Conservation (phyloP, 2,888 invertebrate species). For the Frankliniella intonsa region DNA sequence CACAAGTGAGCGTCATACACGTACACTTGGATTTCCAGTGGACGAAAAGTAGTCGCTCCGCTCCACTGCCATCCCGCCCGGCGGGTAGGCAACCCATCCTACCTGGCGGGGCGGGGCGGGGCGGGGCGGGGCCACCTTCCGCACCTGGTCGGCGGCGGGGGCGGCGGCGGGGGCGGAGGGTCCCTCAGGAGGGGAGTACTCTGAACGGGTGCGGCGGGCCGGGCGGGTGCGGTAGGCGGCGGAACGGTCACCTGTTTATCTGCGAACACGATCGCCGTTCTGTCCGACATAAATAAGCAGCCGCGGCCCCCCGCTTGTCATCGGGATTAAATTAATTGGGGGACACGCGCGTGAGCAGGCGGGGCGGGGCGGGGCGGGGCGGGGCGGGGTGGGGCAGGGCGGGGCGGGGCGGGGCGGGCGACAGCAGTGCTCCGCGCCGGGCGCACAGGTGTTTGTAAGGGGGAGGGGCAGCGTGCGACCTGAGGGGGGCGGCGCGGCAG, state of each 20-base stretch:
- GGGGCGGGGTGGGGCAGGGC: background rate
- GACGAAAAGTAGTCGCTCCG: too few relatives aligned
- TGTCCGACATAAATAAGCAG: conserved; percentile 15
- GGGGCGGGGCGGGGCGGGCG: background rate
- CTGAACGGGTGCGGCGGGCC: background rate
- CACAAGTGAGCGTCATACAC: too few relatives aligned
- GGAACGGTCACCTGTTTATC: conserved; percentile 22
- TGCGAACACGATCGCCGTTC: conserved; percentile 3
- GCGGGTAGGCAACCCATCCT: too few relatives aligned
- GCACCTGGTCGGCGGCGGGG: background rate
- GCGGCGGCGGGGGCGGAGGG: background rate
- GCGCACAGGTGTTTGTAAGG: background rate
- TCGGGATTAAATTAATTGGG: conserved; percentile 16
- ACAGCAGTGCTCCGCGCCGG: background rate
- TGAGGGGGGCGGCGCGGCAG: background rate
- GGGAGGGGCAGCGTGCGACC: background rate
- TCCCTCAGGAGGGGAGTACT: background rate
- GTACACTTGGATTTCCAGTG: too few relatives aligned
- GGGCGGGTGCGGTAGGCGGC: background rate
- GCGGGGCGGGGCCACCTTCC: background rate
- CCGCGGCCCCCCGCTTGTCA: background rate
- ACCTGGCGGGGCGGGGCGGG: too few relatives aligned
- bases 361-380: background rate
- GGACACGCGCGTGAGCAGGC: background rate
- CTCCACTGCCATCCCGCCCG: too few relatives aligned